These are phyloP conservation scores for Panulirus ornatus DNA, from an alignment of 1,140 invertebrate species.

Conservation along the genomic window DNA sequence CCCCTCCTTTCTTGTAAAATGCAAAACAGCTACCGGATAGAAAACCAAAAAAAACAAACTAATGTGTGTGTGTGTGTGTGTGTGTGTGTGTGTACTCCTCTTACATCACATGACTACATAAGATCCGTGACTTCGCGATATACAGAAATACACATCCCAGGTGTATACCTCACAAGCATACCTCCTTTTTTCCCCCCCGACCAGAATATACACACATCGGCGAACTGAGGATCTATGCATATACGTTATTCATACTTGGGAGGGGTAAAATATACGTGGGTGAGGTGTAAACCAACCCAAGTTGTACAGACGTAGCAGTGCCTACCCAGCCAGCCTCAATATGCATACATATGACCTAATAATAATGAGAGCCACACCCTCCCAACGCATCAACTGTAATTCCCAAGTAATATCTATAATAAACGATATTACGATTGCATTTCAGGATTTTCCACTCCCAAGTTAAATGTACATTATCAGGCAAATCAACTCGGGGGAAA, in stretches of 20 bases:
- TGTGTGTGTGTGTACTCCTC: too few species aligned
- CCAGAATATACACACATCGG: slow-evolving; percentile 21
- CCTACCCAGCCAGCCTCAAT: slow-evolving; percentile 42
- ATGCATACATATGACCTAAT: not conserved
- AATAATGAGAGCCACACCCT: not conserved
- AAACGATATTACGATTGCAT: slow-evolving; percentile 47
- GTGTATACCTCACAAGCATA: slow-evolving; percentile 41
- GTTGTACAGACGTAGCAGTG: too few species aligned
- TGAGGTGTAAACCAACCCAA: too few species aligned
- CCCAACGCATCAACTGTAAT: not conserved
- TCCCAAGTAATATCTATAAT: slow-evolving; percentile 44
- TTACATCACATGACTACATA: not conserved
- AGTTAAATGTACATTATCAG: slow-evolving; percentile 75
- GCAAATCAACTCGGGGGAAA: slow-evolving; percentile 60
- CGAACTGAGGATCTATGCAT: too few species aligned
- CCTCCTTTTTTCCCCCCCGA: not conserved
- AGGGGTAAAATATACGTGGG: too few species aligned
- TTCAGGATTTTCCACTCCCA: slow-evolving; percentile 61
- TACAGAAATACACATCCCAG: too few species aligned
- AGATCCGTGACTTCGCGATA: not conserved
- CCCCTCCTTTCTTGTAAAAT: slow-evolving; percentile 39
- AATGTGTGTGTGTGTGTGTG: too few species aligned
- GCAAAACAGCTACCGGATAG: not conserved
- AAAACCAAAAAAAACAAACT: too few species aligned
- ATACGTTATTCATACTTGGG: too few species aligned